Evolutionary conservation across 2,888 invertebrate species (phyloP).

Genomic region (Pilophorus perplexus): DNA sequence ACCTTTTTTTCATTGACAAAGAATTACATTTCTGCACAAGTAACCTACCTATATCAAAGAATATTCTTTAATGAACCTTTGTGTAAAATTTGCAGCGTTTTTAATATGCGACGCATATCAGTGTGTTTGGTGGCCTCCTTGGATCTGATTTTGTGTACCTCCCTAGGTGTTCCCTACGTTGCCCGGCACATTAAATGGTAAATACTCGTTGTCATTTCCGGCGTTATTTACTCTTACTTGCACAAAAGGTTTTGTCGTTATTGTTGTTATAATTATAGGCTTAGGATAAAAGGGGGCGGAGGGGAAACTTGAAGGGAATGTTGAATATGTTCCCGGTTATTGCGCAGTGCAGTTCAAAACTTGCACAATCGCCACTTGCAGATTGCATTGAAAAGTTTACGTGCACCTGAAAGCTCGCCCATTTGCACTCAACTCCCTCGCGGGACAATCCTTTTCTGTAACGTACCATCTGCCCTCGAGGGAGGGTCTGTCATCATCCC

Average conservation of each 20-base stretch:
- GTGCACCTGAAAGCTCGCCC: constrained; percentile 22
- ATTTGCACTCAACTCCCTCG: constrained; percentile 16
- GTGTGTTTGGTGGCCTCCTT: no score
- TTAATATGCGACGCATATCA: no score
- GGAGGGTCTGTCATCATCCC: constrained; percentile 14
- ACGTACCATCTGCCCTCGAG: constrained; percentile 16
- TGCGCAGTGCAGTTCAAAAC: neutral
- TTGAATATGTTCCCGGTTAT: neutral
- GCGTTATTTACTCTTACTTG: neutral
- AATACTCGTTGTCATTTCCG: constrained; percentile 8
- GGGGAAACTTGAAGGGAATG: neutral
- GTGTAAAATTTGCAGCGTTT: no score
- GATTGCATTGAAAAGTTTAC: constrained; percentile 10
- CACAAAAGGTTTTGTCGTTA: constrained; percentile 13
- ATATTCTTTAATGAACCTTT: no score
- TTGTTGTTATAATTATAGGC: constrained; percentile 4
- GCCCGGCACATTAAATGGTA: no score
- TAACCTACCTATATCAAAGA: no score
- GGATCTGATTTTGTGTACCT: no score
- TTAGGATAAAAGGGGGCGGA: no score
- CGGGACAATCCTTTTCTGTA: constrained; percentile 11
- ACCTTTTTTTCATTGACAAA: no score
- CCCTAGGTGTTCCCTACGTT: no score
- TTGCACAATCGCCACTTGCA: constrained; percentile 26
- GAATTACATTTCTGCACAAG: no score